Percentiles rank a stretch among this genome's conserved stretches.
phyloP scores from a whole-genome alignment of 2,797 vertebrate species.

The Pogonophryne albipinna region DNA sequence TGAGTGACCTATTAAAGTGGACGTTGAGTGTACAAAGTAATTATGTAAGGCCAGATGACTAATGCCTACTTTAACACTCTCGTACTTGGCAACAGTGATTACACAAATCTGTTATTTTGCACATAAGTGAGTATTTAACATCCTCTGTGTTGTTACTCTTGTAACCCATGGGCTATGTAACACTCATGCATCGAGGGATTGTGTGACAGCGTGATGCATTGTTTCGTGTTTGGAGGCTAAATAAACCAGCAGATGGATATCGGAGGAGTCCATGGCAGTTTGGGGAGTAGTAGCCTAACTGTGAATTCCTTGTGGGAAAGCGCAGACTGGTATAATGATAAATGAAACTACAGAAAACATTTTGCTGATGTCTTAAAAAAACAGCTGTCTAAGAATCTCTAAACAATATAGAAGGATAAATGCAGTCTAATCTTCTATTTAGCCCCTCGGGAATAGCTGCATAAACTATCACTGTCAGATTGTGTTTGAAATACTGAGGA shows the following conservation, averaged over 20 bases:
- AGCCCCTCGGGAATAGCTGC: conserved; percentile 53
- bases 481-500: conserved; percentile 46
- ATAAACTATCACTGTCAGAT: conserved; percentile 62
- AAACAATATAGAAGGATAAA: conserved; percentile 65
- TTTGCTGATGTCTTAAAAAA: conserved; percentile 69
- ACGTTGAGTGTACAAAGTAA: conserved; percentile 18
- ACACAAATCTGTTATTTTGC: conserved; percentile 47
- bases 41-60: conserved; percentile 32
- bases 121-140: conserved; percentile 40
- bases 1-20: conserved; percentile 41
- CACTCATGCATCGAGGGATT: conserved; percentile 52
- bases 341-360: conserved; percentile 66
- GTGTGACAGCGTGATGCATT: conserved; percentile 79
- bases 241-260: conserved; percentile 62
- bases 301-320: conserved; percentile 57
- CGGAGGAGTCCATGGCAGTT: conserved; percentile 43
- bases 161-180: conserved; percentile 41
- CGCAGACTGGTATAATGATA: conserved; percentile 58
- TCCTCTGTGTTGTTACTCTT: conserved; percentile 43
- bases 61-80: conserved; percentile 13
- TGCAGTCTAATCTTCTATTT: conserved; percentile 55
- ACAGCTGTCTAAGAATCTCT: conserved; percentile 52
- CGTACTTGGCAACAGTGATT: conserved; percentile 9
- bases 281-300: conserved; percentile 52
- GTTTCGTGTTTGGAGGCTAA: conserved; percentile 57